Percentiles rank a stretch among this genome's conserved stretches.
Conservation (phyloP, 2,888 invertebrate species). For the Stenichneumon culpator region DNA sequence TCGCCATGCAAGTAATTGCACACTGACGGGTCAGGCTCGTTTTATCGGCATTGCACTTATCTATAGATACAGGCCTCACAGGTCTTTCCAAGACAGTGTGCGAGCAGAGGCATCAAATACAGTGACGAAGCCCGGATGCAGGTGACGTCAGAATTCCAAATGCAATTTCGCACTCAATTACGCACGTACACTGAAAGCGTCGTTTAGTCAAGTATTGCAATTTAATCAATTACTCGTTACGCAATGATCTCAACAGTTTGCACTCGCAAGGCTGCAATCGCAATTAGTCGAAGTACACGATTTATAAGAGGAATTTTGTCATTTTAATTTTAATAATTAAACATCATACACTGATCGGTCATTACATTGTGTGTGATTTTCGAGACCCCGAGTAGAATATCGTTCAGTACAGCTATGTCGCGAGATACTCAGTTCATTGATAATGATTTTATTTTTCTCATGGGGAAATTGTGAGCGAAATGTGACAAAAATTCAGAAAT, state of each 20-base stretch:
- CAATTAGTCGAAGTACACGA: not conserved
- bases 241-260: not conserved
- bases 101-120: not conserved
- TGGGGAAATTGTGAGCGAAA: not conserved
- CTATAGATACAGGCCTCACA: not conserved
- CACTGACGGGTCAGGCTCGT: not conserved
- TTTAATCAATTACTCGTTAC: constrained; percentile 1
- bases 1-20: not conserved
- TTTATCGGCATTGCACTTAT: not conserved
- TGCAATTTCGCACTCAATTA: constrained; percentile 16
- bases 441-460: not conserved
- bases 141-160: not conserved
- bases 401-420: not conserved
- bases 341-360: not conserved
- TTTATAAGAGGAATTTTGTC: not conserved
- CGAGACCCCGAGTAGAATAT: not conserved
- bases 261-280: not conserved
- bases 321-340: not conserved
- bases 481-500: not conserved
- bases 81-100: not conserved
- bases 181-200: not conserved
- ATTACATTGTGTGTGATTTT: not conserved
- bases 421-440: not conserved
- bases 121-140: not conserved
- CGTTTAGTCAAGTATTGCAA: constrained; percentile 2